Conservation (phyloP, 1,140 invertebrate species). For the Drosophila dunni region DNA sequence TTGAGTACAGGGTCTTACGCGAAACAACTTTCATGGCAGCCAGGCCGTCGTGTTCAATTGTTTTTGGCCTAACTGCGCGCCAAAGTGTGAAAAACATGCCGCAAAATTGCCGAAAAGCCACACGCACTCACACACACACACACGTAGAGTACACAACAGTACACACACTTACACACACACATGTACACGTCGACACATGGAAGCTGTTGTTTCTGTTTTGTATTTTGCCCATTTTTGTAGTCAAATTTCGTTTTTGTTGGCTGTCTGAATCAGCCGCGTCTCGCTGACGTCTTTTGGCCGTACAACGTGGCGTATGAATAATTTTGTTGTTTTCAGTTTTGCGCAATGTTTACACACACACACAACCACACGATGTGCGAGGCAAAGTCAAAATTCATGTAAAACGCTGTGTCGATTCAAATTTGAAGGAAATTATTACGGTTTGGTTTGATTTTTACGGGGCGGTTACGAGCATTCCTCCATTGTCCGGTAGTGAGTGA, state of each 20-base stretch:
- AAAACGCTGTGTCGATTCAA: constrained; percentile 36
- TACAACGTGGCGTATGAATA: constrained; percentile 79
- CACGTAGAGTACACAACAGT: constrained; percentile 10
- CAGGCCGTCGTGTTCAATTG: constrained; percentile 76
- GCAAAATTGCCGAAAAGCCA: constrained; percentile 78
- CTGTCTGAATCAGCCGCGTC: constrained; percentile 70
- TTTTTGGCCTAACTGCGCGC: constrained; percentile 65
- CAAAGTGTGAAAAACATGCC: constrained; percentile 82
- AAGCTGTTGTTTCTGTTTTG: constrained; percentile 60
- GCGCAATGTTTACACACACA: constrained; percentile 77
- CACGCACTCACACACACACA: constrained; percentile 50
- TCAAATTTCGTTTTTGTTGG: constrained; percentile 67
- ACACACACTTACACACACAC: neutral
- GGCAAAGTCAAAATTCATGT: constrained; percentile 80
- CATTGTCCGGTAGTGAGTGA: constrained; percentile 17
- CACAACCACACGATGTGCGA: constrained; percentile 38
- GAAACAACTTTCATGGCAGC: constrained; percentile 67
- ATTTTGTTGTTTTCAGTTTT: constrained; percentile 71
- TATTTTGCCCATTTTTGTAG: constrained; percentile 82
- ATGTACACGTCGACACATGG: neutral
- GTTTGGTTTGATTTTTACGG: constrained; percentile 31
- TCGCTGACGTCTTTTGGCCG: constrained; percentile 42
- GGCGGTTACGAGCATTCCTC: constrained; percentile 34
- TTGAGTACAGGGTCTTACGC: too few species aligned
- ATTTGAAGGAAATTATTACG: neutral